Percentiles rank a stretch among this genome's conserved stretches.
phyloP scores from a whole-genome alignment of 2,888 invertebrate species.

The Leptinotarsa peninsularis region DNA sequence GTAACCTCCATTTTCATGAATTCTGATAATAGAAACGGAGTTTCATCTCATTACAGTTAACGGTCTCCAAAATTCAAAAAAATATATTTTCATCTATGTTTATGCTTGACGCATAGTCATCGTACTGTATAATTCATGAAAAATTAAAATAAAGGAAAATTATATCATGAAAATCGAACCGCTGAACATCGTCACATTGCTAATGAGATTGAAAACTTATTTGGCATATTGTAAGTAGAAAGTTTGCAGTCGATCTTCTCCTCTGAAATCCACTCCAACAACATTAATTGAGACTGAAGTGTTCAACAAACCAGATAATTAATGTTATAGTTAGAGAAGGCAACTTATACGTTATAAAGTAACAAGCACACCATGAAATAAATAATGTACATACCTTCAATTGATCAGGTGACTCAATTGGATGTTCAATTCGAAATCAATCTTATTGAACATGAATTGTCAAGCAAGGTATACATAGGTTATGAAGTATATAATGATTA shows the following conservation, averaged over 20 bases:
- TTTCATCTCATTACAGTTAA: too few relatives aligned
- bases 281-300: slow-evolving; percentile 7
- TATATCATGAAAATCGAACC: neutral
- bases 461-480: too few relatives aligned
- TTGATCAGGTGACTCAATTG: neutral
- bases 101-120: too few relatives aligned
- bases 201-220: slow-evolving; percentile 5
- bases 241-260: slow-evolving; percentile 3
- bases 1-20: too few relatives aligned
- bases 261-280: neutral
- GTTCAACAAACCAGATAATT: slow-evolving; percentile 13
- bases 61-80: too few relatives aligned
- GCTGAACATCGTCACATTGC: neutral
- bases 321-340: neutral
- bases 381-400: neutral
- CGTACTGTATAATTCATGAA: neutral
- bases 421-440: too few relatives aligned
- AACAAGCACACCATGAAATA: neutral
- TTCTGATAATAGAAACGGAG: too few relatives aligned
- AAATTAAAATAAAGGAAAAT: neutral
- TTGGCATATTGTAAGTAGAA: neutral
- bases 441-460: too few relatives aligned
- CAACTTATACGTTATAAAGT: slow-evolving; percentile 1
- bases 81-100: too few relatives aligned
- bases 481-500: too few relatives aligned